Evolutionary conservation across 35 echinoderm and acorn worm species (phyloP), one percentile per base, ranked within the genome.

Genomic region (Hemicentrotus pulcherrimus): DNA sequence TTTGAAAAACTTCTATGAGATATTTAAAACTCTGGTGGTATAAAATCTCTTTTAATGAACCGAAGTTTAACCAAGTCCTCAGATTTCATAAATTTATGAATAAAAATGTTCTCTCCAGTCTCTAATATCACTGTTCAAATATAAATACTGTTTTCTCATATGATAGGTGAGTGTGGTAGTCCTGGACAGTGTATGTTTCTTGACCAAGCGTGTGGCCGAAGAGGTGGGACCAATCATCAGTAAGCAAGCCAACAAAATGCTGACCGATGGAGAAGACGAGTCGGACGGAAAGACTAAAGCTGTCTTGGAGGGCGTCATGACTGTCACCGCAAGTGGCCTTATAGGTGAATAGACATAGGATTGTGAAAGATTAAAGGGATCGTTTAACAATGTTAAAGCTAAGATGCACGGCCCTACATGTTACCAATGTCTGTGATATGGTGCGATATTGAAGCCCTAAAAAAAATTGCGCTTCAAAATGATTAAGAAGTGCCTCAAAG

Each of bases 101-200:
- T 41, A 41, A 41, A 41, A 41, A 41, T 41, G 35, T 41, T 41
- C 35, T 3, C 35, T 41, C 0, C 35, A 41, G n/a, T n/a, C n/a
- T n/a, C n/a, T n/a, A 41, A 41, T 41, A 41, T 41, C 35, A 0
- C 3, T 41, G 35, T 41, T 41, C 35, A 41, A 41, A 41, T 5
- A 78, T 78, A 18, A 78, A 78, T 78, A 28, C 28, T 78, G 65
- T n/a, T 18, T 28, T 6, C 22, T 78, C 65, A 7, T 78, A 22
- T 78, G 24, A 78, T 28, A 99, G 98, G 98, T 99, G 4, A 99
- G 98, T 94, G 87, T 90, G 32, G 96, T 95, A 18, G 95, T 99
- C 13, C 55, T 99, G 31, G 98, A 99, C 95, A 91, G 95, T 11
- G 47, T 99, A 31, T 99, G 98, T 89, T 97, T 95, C 96, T 95